Conservation (phyloP, 35 echinoderm and acorn worm species). For the Diadema setosum region DNA sequence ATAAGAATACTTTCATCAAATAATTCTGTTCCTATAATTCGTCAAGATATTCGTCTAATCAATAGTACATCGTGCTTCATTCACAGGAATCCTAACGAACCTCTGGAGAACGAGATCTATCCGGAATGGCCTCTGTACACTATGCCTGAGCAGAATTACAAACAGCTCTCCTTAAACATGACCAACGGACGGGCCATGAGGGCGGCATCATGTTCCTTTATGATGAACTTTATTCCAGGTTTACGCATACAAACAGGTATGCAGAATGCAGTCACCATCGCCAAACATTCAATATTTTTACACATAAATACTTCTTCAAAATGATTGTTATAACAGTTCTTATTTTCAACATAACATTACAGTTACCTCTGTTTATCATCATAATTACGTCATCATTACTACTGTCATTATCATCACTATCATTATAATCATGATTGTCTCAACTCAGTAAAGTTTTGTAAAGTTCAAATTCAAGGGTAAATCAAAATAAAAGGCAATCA, state of each 20-base stretch:
- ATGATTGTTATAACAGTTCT: too few relatives aligned
- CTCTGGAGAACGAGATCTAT: not conserved
- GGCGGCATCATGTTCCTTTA: not conserved
- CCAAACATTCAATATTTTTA: too few relatives aligned
- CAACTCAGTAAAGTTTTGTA: not conserved
- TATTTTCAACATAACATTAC: not conserved
- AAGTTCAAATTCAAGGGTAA: too few relatives aligned
- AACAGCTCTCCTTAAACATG: slow-evolving; percentile 29
- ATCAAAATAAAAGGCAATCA: too few relatives aligned
- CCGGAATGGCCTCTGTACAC: slow-evolving; percentile 21
- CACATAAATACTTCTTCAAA: too few relatives aligned
- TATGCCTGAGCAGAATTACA: slow-evolving; percentile 36
- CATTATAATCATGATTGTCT: not conserved
- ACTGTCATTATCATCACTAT: not conserved
- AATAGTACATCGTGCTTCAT: too few relatives aligned
- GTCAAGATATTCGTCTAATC: too few relatives aligned
- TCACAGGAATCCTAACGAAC: not conserved
- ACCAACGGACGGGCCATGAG: slow-evolving; percentile 18
- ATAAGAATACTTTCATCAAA: too few relatives aligned
- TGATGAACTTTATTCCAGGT: slow-evolving; percentile 2
- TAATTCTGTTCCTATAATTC: too few relatives aligned
- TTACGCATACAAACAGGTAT: slow-evolving; percentile 4
- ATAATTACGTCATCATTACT: not conserved
- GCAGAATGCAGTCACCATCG: too few relatives aligned
- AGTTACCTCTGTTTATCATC: not conserved